Percentiles rank a stretch among this genome's conserved stretches.
Evolutionary conservation across 2,888 invertebrate species (phyloP).

Genomic region (Pristionchus fissidentatus): DNA sequence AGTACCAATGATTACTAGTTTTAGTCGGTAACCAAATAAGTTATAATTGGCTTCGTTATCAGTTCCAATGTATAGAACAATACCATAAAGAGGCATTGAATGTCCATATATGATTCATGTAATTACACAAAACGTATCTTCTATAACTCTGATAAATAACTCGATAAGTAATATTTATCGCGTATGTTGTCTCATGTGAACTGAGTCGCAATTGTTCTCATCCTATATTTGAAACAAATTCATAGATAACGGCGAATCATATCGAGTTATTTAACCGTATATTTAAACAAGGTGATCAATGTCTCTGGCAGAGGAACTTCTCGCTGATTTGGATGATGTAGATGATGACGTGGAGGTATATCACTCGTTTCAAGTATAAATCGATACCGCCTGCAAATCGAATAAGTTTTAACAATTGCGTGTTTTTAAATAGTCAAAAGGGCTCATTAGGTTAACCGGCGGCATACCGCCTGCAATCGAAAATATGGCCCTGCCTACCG

Average conservation of each 20-base stretch:
- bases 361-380: background rate
- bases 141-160: background rate
- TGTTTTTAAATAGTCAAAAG: no score
- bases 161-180: background rate
- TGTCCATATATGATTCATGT: background rate
- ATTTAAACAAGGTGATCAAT: slow-evolving; percentile 78
- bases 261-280: no score
- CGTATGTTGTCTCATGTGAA: background rate
- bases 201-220: background rate
- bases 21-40: background rate
- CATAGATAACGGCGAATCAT: no score
- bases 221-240: background rate
- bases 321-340: slow-evolving; percentile 96
- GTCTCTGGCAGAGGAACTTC: slow-evolving; percentile 96
- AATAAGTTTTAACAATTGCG: no score
- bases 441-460: no score
- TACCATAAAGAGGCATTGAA: background rate
- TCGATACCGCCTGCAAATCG: no score
- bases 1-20: background rate
- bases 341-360: slow-evolving; percentile 80
- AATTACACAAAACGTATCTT: slow-evolving; percentile 1
- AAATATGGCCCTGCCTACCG: no score
- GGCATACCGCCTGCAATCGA: no score
- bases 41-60: background rate
- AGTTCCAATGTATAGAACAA: background rate